phyloP scores from a whole-genome alignment of 2,113 vertebrate genomes.

The Scomber japonicus region DNA sequence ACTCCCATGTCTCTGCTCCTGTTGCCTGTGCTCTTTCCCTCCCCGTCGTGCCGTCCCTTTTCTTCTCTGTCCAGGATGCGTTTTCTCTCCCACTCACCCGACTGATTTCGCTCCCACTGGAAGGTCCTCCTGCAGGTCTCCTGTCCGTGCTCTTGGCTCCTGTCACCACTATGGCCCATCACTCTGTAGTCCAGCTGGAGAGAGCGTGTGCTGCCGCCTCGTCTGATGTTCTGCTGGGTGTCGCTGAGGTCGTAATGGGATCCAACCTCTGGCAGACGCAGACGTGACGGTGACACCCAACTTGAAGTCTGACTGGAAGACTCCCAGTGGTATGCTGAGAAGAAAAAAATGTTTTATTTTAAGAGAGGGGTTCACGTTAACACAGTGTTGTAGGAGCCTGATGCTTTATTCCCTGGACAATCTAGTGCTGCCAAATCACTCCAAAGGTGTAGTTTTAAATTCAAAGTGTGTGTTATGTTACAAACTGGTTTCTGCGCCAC shows the following conservation, averaged over 20 bases:
- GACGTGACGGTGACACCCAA: slow-evolving; percentile 90
- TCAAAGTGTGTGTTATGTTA: slow-evolving; percentile 11
- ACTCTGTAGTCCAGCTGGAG: slow-evolving; percentile 79
- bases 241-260: slow-evolving; percentile 64
- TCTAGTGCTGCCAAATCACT: slow-evolving; percentile 36
- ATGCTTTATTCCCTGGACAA: slow-evolving; percentile 41
- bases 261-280: slow-evolving; percentile 75
- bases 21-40: slow-evolving; percentile 25
- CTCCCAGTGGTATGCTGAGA: slow-evolving; percentile 92
- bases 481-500: slow-evolving; percentile 9
- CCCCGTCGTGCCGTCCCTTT: slow-evolving; percentile 29
- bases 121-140: slow-evolving; percentile 56
- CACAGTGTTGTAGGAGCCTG: slow-evolving; percentile 26
- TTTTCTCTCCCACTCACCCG: slow-evolving; percentile 75
- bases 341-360: slow-evolving; percentile 19
- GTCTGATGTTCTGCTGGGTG: slow-evolving; percentile 60
- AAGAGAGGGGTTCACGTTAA: slow-evolving; percentile 29
- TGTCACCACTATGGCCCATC: slow-evolving; percentile 64
- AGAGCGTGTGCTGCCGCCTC: slow-evolving; percentile 77
- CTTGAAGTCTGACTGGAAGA: slow-evolving; percentile 92
- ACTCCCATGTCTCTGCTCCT: slow-evolving; percentile 44
- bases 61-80: slow-evolving; percentile 44
- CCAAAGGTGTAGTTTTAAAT: slow-evolving; percentile 5
- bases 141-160: slow-evolving; percentile 79
- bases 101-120: slow-evolving; percentile 80